These are phyloP conservation scores for Tenualosa ilisha DNA, from an alignment of 2,797 vertebrate species.

Conservation along the genomic window DNA sequence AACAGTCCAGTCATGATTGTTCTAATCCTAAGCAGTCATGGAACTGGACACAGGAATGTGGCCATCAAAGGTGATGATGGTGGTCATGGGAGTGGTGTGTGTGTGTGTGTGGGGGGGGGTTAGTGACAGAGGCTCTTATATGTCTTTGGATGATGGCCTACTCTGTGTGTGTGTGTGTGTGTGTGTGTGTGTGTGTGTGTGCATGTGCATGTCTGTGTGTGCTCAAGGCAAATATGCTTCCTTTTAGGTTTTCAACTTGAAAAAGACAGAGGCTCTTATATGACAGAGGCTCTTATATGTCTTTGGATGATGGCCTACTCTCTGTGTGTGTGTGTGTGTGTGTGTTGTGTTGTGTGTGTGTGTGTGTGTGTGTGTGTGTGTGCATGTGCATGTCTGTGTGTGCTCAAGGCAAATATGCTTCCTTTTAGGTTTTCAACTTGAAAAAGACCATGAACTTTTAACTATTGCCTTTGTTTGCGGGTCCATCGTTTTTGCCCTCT, in stretches of 20 bases:
- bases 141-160: no score
- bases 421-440: no score
- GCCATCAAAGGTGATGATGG: neutral
- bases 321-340: neutral
- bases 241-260: no score
- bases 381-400: neutral
- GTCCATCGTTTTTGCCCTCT: no score
- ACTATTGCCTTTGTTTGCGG: no score
- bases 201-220: neutral
- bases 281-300: no score
- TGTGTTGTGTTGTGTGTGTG: neutral
- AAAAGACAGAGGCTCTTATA: no score
- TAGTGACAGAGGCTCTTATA: no score
- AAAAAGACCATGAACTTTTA: no score
- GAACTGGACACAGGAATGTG: conserved; percentile 30
- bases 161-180: no score
- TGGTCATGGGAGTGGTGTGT: neutral
- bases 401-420: neutral
- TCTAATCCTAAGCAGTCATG: conserved; percentile 16
- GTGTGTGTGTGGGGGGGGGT: neutral
- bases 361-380: neutral
- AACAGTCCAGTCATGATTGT: conserved; percentile 29
- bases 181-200: neutral
- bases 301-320: no score
- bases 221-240: neutral